Conservation (phyloP, 2,113 vertebrate genomes). For the Chloropsis hardwickii region DNA sequence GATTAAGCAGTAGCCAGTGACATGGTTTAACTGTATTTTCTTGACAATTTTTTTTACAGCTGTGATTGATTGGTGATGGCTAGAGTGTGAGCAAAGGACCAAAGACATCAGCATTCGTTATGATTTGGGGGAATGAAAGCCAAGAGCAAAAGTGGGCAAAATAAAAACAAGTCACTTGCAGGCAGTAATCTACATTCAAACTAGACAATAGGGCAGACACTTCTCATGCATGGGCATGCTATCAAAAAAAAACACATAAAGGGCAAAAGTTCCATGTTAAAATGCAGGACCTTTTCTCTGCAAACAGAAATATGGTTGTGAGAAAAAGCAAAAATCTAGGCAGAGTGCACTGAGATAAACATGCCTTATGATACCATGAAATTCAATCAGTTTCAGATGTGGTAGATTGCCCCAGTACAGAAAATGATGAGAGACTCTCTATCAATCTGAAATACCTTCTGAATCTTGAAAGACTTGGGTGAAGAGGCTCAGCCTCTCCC, state of each 20-base stretch:
- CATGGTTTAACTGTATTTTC: neutral
- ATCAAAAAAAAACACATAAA: neutral
- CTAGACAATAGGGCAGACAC: conserved; percentile 24
- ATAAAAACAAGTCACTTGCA: conserved; percentile 10
- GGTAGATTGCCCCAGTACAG: neutral
- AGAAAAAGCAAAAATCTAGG: conserved; percentile 2
- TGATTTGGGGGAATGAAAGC: neutral
- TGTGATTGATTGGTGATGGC: neutral
- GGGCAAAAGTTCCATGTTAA: neutral
- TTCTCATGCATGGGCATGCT: conserved; percentile 12
- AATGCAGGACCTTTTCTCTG: neutral
- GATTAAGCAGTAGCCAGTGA: neutral
- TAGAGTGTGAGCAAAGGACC: neutral
- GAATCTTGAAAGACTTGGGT: neutral
- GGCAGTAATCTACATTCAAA: conserved; percentile 43
- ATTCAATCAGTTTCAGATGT: conserved; percentile 43
- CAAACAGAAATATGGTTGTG: neutral
- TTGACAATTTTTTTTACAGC: neutral
- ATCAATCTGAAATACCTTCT: neutral
- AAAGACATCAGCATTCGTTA: neutral
- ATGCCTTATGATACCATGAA: neutral
- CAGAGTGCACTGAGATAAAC: neutral
- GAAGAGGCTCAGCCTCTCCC: neutral
- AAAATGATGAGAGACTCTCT: neutral
- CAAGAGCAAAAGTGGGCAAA: neutral